Evolutionary conservation across 1,140 invertebrate species (phyloP).

Genomic region (Archegozetes longisetosus): DNA sequence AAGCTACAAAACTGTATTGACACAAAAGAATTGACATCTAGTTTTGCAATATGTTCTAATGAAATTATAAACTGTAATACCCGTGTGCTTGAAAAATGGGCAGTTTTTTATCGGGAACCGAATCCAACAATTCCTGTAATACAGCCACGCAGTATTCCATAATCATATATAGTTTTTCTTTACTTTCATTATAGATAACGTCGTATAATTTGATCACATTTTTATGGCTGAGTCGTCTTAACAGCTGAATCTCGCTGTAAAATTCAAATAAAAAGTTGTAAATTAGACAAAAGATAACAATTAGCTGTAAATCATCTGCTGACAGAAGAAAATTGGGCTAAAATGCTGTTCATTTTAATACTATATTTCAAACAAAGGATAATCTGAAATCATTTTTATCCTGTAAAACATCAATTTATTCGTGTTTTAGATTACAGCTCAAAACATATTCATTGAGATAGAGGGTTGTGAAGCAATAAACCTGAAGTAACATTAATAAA

Average conservation of each 20-base stretch:
- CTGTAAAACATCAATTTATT: no score
- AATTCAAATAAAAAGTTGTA: neutral
- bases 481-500: no score
- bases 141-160: slow-evolving; percentile 44
- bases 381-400: no score
- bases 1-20: neutral
- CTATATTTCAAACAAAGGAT: no score
- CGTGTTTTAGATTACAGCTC: no score
- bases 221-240: slow-evolving; percentile 46
- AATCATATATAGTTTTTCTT: slow-evolving; percentile 82
- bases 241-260: slow-evolving; percentile 59
- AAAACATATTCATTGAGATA: no score
- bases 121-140: slow-evolving; percentile 79
- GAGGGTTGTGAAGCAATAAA: no score
- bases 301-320: neutral
- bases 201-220: slow-evolving; percentile 11
- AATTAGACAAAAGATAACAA: neutral
- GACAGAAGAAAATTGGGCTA: no score
- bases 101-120: slow-evolving; percentile 73
- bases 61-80: no score
- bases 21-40: neutral
- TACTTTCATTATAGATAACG: slow-evolving; percentile 60
- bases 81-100: slow-evolving; percentile 85
- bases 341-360: no score
- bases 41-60: no score